Conservation (phyloP, 1,140 invertebrate genomes). For the Olivierus martensii region DNA sequence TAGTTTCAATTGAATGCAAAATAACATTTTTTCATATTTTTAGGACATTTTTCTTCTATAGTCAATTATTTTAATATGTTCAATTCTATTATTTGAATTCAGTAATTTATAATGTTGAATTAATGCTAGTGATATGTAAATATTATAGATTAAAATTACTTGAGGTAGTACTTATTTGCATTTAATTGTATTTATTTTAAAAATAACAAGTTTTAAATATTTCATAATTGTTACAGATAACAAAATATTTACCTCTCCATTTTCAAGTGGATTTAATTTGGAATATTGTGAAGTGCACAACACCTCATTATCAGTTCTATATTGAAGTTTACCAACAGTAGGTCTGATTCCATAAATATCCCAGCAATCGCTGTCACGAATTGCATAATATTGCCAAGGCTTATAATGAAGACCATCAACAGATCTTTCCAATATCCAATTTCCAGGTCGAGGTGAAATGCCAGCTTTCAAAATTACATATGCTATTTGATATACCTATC, state of each 20-base stretch:
- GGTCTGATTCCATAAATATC: constrained; percentile 47
- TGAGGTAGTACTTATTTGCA: no score
- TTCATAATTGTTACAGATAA: neutral
- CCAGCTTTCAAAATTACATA: constrained; percentile 80
- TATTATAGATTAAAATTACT: no score
- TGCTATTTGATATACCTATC: constrained; percentile 76
- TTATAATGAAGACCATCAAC: constrained; percentile 47
- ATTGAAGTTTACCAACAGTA: constrained; percentile 42
- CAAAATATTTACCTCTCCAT: constrained; percentile 53
- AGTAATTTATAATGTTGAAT: no score
- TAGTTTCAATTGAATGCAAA: no score
- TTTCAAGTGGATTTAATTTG: constrained; percentile 61
- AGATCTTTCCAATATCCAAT: constrained; percentile 80
- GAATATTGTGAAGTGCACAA: constrained; percentile 79
- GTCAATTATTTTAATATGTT: no score
- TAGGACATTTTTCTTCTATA: no score
- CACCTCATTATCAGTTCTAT: constrained; percentile 58
- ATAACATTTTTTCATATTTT: no score
- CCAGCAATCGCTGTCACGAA: constrained; percentile 70
- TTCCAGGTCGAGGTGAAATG: constrained; percentile 72
- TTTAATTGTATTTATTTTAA: no score
- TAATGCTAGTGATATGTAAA: no score
- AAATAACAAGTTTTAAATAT: no score
- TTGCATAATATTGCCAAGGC: constrained; percentile 80
- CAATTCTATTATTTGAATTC: no score